Percentiles rank a stretch among this genome's conserved stretches.
Conservation (phyloP, 2,888 invertebrate genomes). For the Clivina fossor region DNA sequence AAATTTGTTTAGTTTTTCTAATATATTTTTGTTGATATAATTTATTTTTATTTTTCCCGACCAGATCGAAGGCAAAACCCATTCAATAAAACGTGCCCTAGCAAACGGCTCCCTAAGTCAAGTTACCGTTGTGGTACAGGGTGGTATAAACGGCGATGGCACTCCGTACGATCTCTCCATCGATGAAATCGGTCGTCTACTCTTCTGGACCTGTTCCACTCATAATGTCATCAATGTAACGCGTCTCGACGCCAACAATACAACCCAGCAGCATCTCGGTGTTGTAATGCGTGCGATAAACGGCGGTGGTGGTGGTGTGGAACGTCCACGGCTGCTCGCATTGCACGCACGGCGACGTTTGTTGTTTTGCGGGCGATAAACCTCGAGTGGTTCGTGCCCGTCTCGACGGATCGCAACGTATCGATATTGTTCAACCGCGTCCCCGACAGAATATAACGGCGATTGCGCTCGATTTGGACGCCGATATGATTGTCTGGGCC, state of each 20-base stretch:
- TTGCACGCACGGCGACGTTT: conserved; percentile 80
- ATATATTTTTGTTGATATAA: background rate
- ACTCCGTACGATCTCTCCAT: conserved; percentile 83
- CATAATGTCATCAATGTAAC: conserved; percentile 89
- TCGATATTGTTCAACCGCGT: conserved; percentile 66
- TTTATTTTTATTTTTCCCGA: conserved; percentile 33
- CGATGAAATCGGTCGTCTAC: conserved; percentile 77
- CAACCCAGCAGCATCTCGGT: conserved; percentile 66
- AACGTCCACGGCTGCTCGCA: conserved; percentile 81
- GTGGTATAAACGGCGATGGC: conserved; percentile 53
- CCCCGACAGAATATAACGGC: conserved; percentile 72
- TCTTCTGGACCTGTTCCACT: conserved; percentile 87
- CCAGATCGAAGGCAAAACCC: conserved; percentile 77
- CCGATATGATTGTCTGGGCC: conserved; percentile 82
- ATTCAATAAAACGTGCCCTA: conserved; percentile 69
- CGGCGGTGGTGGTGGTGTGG: conserved; percentile 58
- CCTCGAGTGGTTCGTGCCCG: conserved; percentile 72
- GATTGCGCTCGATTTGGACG: conserved; percentile 75
- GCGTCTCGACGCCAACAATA: conserved; percentile 65
- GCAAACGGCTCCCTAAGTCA: conserved; percentile 69
- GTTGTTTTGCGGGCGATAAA: conserved; percentile 73
- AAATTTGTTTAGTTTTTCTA: too few species aligned
- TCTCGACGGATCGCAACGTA: conserved; percentile 74
- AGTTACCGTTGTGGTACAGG: conserved; percentile 55
- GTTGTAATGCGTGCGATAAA: conserved; percentile 72